Base-by-base conservation (phyloP, 1,140 invertebrate species). In the Drosophila bifasciata region DNA sequence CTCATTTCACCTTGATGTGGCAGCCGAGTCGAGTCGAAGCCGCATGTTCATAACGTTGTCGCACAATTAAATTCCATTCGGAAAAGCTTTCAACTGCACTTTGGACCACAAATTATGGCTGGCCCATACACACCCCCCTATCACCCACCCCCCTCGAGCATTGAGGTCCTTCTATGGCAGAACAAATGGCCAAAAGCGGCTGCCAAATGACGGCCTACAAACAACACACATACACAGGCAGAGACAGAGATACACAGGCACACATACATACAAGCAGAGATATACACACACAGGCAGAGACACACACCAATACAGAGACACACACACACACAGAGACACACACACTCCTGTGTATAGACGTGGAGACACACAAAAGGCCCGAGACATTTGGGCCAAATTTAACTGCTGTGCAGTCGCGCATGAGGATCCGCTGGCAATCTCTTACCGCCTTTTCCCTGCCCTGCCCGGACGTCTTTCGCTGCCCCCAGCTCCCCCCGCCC, bases 391-490 rank as follows among this genome's bases (percentile, higher is more conserved):
- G 46, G 43, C 43, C 43, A 53, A 77, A 88, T 86, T 88, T 86
- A 86, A 86, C 81, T 85, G 83, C 81, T 86, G 77, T 86, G 77
- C 81, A 86, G 77, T 81, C 73, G 83, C 63, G 77, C 81, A 85
- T 86, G 46, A 85, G 70, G 58, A 56, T 49, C 67, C 44, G 46
- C 67, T 40, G 44, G 44, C 67, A 41, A 23, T 71, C 48, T 23
- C 48, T 36, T 17, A 9, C 45, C 39, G 1, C 8, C 8, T 6
- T 9, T n/a, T 13, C 8, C 5, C 3, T 9, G 11, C 13, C 28
- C 25, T 28, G 8, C 16, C n/a, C n/a, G n/a, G n/a, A n/a, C n/a
- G n/a, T n/a, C n/a, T n/a, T n/a, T n/a, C n/a, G n/a, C n/a, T n/a
- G n/a, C n/a, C n/a, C n/a, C n/a, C n/a, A n/a, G n/a, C n/a, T n/a